Base-by-base conservation (phyloP, 1,140 invertebrate genomes). In the Chionoecetes opilio region DNA sequence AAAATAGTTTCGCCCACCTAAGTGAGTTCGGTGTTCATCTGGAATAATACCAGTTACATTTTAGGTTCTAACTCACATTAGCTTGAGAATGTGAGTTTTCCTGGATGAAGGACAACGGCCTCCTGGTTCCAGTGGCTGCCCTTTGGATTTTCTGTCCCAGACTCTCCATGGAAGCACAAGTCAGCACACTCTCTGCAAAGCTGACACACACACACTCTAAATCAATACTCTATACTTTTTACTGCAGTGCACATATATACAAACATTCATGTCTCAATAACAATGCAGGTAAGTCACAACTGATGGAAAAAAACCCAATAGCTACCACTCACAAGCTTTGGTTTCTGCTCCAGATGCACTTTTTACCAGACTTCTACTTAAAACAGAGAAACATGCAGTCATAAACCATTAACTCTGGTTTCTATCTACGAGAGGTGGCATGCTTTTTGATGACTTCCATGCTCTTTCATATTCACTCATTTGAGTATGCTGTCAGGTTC, bases 121-220 rank as follows among this genome's bases (percentile, higher is more conserved):
- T 92, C 5, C 41, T 92, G 6, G 32, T 29, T 38, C 32, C 32
- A 37, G 82, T 29, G n/a, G 94, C 94, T 37, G 32, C 35, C 2
- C 41, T 82, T 32, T 95, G 82, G 8, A 95, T 95, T 31, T 95
- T 95, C 34, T 95, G 82, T 92, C 94, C 94, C 38, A 95, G 35
- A 53, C 94, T 95, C 35, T 95, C 94, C 41, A 95, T 95, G 17
- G 94, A 95, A 75, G 94, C 41, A 87, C 90, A 95, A 37, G 94
- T 95, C 41, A 95, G 38, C 17, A 95, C 91, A 88, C 94, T 95
- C 84, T 95, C 94, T 26, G 94, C 90, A 92, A 95, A 95, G 41
- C 94, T 95, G 84, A 0, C 53, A 93, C 2, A 63, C 26, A 26
- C 88, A 0, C 34, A 21, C 32, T 14, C 2, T 11, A n/a, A n/a